phyloP scores from a whole-genome alignment of 2,113 vertebrate species.

The Hemichromis elongatus region DNA sequence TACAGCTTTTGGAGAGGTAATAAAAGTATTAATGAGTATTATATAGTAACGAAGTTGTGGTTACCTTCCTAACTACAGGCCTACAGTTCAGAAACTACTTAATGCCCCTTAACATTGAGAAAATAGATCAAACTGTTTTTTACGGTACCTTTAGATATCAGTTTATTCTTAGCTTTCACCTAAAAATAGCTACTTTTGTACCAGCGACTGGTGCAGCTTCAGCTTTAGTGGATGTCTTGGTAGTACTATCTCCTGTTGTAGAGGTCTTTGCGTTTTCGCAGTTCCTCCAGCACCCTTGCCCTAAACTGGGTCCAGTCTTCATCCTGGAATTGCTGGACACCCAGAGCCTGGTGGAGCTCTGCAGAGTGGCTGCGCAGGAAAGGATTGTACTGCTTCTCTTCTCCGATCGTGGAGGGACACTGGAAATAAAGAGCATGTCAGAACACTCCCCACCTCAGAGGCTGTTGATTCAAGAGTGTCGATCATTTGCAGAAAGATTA shows the following conservation, averaged over 20 bases:
- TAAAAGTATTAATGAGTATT: neutral
- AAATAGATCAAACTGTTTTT: neutral
- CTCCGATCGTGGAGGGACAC: slow-evolving; percentile 90
- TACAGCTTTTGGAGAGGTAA: neutral
- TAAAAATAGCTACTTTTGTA: neutral
- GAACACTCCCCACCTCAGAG: neutral
- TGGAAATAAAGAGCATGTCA: slow-evolving; percentile 39
- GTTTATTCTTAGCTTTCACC: neutral
- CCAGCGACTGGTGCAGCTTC: neutral
- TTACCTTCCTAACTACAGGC: neutral
- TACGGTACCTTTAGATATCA: neutral
- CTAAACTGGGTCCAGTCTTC: slow-evolving; percentile 80
- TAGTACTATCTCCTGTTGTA: slow-evolving; percentile 75
- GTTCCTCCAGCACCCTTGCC: slow-evolving; percentile 85
- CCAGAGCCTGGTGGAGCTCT: slow-evolving; percentile 82
- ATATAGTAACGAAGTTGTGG: neutral
- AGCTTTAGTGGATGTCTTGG: neutral
- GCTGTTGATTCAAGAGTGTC: neutral
- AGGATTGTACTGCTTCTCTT: slow-evolving; percentile 92
- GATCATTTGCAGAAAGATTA: neutral
- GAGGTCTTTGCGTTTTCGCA: slow-evolving; percentile 85
- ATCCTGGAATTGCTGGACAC: slow-evolving; percentile 67
- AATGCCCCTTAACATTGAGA: slow-evolving; percentile 1
- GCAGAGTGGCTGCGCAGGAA: slow-evolving; percentile 86
- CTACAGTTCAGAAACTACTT: neutral